A percentile compares a stretch with the other conserved stretches of the same genome.
Evolutionary conservation across 2,797 vertebrate species (phyloP).

Genomic region (Tapirus indicus): DNA sequence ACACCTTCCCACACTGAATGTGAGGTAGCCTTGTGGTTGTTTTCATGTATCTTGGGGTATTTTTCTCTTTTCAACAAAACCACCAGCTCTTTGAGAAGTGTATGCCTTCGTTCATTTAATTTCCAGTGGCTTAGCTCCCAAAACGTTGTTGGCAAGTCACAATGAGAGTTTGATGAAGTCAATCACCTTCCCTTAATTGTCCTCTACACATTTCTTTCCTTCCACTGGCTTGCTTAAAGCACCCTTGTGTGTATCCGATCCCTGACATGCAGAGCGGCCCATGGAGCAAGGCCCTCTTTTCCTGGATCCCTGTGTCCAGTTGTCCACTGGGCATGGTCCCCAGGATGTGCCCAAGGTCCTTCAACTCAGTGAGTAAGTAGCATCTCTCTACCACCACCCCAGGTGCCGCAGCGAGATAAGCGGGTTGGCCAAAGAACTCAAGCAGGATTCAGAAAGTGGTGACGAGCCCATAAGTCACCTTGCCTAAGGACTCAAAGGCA

Average conservation of each 20-base stretch:
- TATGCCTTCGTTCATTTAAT: background rate
- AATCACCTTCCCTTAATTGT: background rate
- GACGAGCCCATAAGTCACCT: rapidly evolving
- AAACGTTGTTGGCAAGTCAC: rapidly evolving
- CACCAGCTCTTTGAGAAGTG: background rate
- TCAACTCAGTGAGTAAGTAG: background rate
- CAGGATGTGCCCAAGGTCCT: too few relatives aligned
- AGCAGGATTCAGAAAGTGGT: rapidly evolving
- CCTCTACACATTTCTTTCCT: background rate
- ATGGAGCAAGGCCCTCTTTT: rapidly evolving
- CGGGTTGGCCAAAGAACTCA: rapidly evolving
- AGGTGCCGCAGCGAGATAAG: rapidly evolving
- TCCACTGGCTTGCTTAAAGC: background rate
- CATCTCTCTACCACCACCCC: rapidly evolving
- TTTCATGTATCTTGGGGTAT: too few relatives aligned
- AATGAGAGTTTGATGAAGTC: background rate
- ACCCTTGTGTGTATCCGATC: rapidly evolving
- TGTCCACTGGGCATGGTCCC: too few relatives aligned
- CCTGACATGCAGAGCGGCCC: rapidly evolving
- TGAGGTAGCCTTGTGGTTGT: background rate
- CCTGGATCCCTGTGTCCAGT: rapidly evolving
- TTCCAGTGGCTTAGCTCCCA: background rate
- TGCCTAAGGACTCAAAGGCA: background rate
- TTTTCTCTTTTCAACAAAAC: background rate
- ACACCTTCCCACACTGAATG: background rate